Conservation (phyloP, 2,888 invertebrate species). For the Furcula furcula region DNA sequence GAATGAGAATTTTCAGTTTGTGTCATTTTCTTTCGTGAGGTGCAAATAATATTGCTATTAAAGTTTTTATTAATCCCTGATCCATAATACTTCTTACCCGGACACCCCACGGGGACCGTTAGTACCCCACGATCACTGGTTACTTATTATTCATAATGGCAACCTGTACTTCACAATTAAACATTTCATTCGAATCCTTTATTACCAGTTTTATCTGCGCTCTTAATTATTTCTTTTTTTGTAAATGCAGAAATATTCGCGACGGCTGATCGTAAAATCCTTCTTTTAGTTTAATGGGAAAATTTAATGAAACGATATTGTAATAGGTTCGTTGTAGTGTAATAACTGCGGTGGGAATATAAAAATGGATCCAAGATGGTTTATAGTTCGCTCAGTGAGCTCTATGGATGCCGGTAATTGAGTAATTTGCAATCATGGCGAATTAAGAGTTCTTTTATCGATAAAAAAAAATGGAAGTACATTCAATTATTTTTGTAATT, state of each 20-base stretch:
- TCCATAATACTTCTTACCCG: no score
- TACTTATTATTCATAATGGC: no score
- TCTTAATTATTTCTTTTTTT: no score
- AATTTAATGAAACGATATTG: slow-evolving; percentile 47
- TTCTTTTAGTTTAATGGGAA: slow-evolving; percentile 44
- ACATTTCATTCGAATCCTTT: no score
- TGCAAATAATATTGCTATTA: no score
- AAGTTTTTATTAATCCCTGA: no score
- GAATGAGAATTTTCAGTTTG: no score
- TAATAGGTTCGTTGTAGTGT: slow-evolving; percentile 30
- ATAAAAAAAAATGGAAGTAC: neutral
- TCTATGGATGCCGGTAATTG: slow-evolving; percentile 7
- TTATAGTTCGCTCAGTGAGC: slow-evolving; percentile 1
- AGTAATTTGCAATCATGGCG: slow-evolving; percentile 7
- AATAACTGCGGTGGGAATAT: slow-evolving; percentile 17
- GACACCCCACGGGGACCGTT: no score
- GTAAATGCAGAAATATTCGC: slow-evolving; percentile 4
- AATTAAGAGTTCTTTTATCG: neutral
- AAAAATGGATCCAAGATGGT: slow-evolving; percentile 11
- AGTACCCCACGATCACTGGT: no score
- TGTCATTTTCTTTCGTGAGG: no score
- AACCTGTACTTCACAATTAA: no score
- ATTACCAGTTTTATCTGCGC: no score
- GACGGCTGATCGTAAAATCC: slow-evolving; percentile 5
- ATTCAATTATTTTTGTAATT: neutral